Evolutionary conservation across 2,888 invertebrate genomes (phyloP).

Genomic region (Drosophila setosimentum): DNA sequence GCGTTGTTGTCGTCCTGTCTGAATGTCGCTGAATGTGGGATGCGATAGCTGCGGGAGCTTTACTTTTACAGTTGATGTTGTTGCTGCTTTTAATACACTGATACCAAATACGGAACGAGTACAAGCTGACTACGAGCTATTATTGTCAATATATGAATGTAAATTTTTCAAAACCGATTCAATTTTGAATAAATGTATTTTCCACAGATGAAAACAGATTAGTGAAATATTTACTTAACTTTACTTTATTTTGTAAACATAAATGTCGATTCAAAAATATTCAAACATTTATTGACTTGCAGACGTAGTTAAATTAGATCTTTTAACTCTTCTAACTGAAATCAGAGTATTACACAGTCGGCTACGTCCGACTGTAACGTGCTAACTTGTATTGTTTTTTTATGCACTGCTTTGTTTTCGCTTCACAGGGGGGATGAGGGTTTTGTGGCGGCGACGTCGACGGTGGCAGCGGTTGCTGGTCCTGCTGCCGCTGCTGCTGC

Average conservation of each 20-base stretch:
- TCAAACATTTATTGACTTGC: background rate
- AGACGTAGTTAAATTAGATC: background rate
- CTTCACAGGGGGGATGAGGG: conserved; percentile 30
- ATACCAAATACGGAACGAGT: background rate
- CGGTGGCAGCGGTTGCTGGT: background rate
- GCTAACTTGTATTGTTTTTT: conserved; percentile 36
- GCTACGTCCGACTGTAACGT: background rate
- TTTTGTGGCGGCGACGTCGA: background rate
- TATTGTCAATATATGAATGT: no score
- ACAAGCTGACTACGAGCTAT: no score
- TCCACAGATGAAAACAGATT: no score
- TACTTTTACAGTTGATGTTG: conserved; percentile 58
- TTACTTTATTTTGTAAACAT: no score
- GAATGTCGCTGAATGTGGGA: conserved; percentile 23
- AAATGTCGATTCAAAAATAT: background rate
- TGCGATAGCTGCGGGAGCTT: conserved; percentile 69
- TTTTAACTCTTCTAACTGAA: background rate
- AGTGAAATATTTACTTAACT: background rate
- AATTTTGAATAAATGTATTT: no score
- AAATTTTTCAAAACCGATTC: no score
- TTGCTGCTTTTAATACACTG: conserved; percentile 12
- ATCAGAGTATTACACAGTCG: background rate
- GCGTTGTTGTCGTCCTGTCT: conserved; percentile 18
- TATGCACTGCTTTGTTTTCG: conserved; percentile 72
- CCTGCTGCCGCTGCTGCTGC: background rate